phyloP scores from a whole-genome alignment of 2,888 invertebrate species.

The Sclerodermus sp. region DNA sequence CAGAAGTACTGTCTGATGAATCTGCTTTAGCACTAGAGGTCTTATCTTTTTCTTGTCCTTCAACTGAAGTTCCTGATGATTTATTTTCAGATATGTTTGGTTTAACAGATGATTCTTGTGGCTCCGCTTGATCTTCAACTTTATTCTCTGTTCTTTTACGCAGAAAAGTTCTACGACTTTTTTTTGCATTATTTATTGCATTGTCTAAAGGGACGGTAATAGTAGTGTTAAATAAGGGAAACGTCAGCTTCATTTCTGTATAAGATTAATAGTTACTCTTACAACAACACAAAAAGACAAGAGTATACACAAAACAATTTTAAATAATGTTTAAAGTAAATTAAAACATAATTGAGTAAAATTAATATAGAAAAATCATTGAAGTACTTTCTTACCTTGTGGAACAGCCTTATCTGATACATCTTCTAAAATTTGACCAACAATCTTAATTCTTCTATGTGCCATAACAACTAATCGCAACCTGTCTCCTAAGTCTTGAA shows the following conservation, averaged over 20 bases:
- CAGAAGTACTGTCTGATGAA: conserved; percentile 27
- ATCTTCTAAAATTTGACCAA: conserved; percentile 78
- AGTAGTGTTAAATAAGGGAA: conserved; percentile 81
- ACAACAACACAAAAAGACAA: background rate
- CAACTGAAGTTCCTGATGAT: conserved; percentile 14
- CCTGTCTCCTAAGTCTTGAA: conserved; percentile 92
- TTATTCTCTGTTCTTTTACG: conserved; percentile 39
- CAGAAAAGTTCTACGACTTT: conserved; percentile 38
- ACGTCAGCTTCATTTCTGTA: conserved; percentile 76
- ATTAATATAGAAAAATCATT: conserved; percentile 3
- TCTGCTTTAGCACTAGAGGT: conserved; percentile 9
- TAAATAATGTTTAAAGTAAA: no score
- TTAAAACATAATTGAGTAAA: background rate
- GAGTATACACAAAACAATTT: background rate
- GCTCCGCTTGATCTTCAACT: conserved; percentile 11
- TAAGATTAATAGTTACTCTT: conserved; percentile 22
- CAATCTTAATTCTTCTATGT: conserved; percentile 83
- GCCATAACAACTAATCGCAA: conserved; percentile 92
- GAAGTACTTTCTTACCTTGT: conserved; percentile 64
- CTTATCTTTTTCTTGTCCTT: conserved; percentile 20
- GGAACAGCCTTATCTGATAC: conserved; percentile 62
- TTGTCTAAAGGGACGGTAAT: conserved; percentile 83
- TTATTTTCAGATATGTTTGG: conserved; percentile 22
- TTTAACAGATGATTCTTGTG: conserved; percentile 28
- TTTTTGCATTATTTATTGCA: conserved; percentile 61